Conservation (phyloP, 2,888 invertebrate genomes). For the Drosophila planitibia region DNA sequence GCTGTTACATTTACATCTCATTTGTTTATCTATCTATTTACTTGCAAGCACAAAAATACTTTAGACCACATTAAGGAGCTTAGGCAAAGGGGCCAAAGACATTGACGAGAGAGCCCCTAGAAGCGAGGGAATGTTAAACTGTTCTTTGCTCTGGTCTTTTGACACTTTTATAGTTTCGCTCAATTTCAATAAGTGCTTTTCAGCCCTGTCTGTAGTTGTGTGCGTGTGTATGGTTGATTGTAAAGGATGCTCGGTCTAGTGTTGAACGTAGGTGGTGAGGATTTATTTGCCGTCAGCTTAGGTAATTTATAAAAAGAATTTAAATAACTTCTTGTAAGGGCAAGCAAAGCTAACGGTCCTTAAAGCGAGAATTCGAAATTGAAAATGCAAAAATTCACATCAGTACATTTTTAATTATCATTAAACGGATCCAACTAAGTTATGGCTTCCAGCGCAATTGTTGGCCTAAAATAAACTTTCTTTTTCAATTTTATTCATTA, state of each 20-base stretch:
- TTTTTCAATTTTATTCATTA: neutral
- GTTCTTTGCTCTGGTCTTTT: slow-evolving; percentile 52
- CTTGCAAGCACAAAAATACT: slow-evolving; percentile 46
- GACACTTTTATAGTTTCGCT: slow-evolving; percentile 80
- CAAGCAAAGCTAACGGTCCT: slow-evolving; percentile 11
- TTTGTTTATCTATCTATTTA: slow-evolving; percentile 59
- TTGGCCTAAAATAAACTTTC: neutral
- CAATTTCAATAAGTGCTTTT: slow-evolving; percentile 70
- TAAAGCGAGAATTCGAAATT: neutral
- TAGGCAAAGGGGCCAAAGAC: slow-evolving; percentile 35
- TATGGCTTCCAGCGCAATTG: neutral
- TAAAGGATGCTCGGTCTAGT: slow-evolving; percentile 26
- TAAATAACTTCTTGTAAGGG: slow-evolving; percentile 3
- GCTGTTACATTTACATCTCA: slow-evolving; percentile 62
- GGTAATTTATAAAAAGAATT: slow-evolving; percentile 47
- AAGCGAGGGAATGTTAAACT: slow-evolving; percentile 25
- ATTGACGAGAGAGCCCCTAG: slow-evolving; percentile 33
- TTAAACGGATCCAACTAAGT: neutral
- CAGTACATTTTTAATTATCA: neutral
- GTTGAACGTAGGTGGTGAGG: slow-evolving; percentile 7
- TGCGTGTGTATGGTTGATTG: slow-evolving; percentile 8
- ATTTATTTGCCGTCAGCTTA: slow-evolving; percentile 49
- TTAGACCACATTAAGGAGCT: slow-evolving; percentile 60
- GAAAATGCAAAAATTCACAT: neutral
- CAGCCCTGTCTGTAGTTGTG: slow-evolving; percentile 2